Evolutionary conservation across 2,797 vertebrate genomes (phyloP), one percentile per base, ranked within the genome.

Genomic region (Acrossocheilus wenchowensis): DNA sequence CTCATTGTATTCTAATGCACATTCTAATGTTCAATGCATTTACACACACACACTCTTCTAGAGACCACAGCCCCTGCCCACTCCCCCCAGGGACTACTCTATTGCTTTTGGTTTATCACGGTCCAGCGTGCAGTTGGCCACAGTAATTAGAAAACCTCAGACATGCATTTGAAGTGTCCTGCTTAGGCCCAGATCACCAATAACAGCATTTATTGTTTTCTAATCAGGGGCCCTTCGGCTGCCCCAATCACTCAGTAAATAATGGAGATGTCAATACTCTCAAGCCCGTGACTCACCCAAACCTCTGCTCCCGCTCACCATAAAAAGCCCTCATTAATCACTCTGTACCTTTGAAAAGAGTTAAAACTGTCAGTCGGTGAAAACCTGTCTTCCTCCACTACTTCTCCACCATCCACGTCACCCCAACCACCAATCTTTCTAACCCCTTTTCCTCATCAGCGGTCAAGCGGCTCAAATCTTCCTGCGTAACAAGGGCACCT

Each of bases 161-260:
- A 94, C 92, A 93, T 93, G 93, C 93, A 94, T 94, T 94, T 93
- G 90, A 91, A 92, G 91, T 94, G 92, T 95, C 92, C 93, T 93
- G 90, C 91, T 91, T 90, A 92, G 92, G 91, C 90, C 87, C 91
- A 78, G 90, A 94, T 94, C 93, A 94, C 94, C 94, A 94, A 95
- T 95, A 94, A 94, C 93, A 94, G 92, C 93, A 94, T 95, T 94
- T 94, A 95, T 95, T 94, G 95, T 95, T 96, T 96, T 95, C 94
- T 95, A 95, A 96, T 95, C 94, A 96, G 94, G 92, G 92, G 92
- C 92, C 93, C 93, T 94, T 94, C 93, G 94, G 94, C 94, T 93
- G 92, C 93, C 92, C 93, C 90, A 93, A 95, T 95, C 94, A 94
- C 93, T 95, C 94, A 93, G 93, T 95, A 95, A 95, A 95, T 95